Base-by-base conservation (phyloP, 2,113 vertebrate species). In the Menidia beryllina region DNA sequence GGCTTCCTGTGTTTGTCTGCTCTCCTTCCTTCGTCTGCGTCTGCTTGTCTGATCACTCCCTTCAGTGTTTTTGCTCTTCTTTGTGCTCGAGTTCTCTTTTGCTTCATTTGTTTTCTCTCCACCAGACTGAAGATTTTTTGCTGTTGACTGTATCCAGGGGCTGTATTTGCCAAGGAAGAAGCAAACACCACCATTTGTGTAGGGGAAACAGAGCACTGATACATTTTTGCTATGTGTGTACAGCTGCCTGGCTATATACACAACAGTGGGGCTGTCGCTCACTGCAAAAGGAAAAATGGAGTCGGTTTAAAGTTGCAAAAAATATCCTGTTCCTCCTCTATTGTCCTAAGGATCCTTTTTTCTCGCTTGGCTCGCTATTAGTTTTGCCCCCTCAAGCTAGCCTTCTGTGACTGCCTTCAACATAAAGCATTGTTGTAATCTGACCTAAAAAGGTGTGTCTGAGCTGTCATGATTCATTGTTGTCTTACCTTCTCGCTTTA, bases 201-300 rank as follows among this genome's bases (percentile, higher is more conserved):
- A 77, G 23, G 72, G 79, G 61, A 86, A 91, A 88, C 81, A 85
- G 75, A 88, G 82, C 71, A 90, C 64, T 80, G 88, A 91, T 92
- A 90, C 84, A 89, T 92, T 92, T 92, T 87, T 88, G 89, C 78
- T 83, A 55, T 76, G 83, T 91, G 74, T 88, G 65, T 86, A 75
- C 80, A 81, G 87, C 90, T 92, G 89, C 89, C 85, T 89, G 79
- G 90, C 70, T 83, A 77, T 83, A 63, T 24, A 62, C 67, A 84
- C 88, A 86, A 90, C 76, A 75, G 84, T 45, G 59, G 54, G 68
- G 69, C 82, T 77, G 63, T 91, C 82, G 78, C 68, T 86, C 80
- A 59, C 80, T 36, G 62, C 62, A 54, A 71, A 55, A 67, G 67
- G 55, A 23, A 49, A 79, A 70, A 66, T 51, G 21, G 60, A 71